Base-by-base conservation (phyloP, 2,797 vertebrate genomes). In the Bryconaethiops microstoma region DNA sequence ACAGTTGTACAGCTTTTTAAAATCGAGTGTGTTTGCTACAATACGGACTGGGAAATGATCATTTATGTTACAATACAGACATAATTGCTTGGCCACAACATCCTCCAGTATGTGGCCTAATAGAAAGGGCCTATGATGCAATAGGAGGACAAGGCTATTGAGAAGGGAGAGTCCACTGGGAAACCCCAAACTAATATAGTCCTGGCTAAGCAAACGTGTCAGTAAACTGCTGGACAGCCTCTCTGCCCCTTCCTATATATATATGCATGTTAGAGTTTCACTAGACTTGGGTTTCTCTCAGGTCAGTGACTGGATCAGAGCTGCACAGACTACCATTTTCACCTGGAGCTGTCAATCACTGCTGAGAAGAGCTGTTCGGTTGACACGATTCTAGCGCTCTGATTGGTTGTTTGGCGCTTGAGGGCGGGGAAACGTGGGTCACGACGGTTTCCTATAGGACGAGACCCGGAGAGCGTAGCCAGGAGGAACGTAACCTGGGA, bases 311-410 rank as follows among this genome's bases (percentile, higher is more conserved):
- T 55, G 78, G 48, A 70, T 48, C 57, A 68, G 64, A 81, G 35
- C 84, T 35, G 84, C 50, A 59, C 78, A 88, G 89, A 87, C 86
- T 88, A 90, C 83, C 88, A 81, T 86, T 74, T 19, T 87, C 93
- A 95, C 88, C 93, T 95, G 94, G 84, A 74, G 40, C 52, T 89
- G 90, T 95, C 93, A 92, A 90, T 94, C 93, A 92, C 59, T 29
- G 0, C 7, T 57, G 60, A 79, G 69, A n/a, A 19, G 73, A 83
- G 85, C 88, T 79, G 75, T 76, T 76, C 72, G 67, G 73, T 74
- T 40, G 85, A 91, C 88, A 74, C 87, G 81, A 90, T 88, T 77
- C 76, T 84, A 57, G 6, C 2, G 23, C 19, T 72, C 23, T 77
- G 83, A 94, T 93, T 93, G 91, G 93, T 35, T 77, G 0, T 60